Evolutionary conservation across 2,113 vertebrate species (phyloP), one percentile per base, ranked within the genome.

Genomic region (Petromus typicus): DNA sequence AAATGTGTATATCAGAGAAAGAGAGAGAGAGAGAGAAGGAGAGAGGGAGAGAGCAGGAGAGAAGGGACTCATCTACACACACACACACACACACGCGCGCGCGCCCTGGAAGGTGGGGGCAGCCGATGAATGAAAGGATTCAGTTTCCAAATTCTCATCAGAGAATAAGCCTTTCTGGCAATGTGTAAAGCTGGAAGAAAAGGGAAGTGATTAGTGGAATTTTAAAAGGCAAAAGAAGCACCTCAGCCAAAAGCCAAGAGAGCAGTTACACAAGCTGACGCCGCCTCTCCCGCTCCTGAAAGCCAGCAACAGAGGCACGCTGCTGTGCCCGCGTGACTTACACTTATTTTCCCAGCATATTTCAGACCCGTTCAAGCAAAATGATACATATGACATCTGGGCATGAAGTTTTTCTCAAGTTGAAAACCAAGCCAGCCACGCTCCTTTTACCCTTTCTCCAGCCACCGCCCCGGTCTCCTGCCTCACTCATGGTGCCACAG

Each of bases 361-460:
- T 90, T 95, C 91, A 87, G 25, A 71, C 12, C 25, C 76, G 89
- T 89, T 89, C 75, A 96, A 86, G 34, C 34, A 79, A 89, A 89
- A 86, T 0, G 37, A 89, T 86, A 86, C 23, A 54, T 34, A 23
- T 80, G 90, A 95, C 69, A 92, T 85, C 88, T 85, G 69, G 79
- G 75, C 34, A 54, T 63, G 64, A 88, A 59, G 45, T 91, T 91
- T 87, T 84, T 86, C 93, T 94, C 64, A 82, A 90, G 89, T 51
- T 86, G 63, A 91, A 91, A 95, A 63, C 73, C 79, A 78, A 69
- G 73, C 37, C 56, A 80, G 78, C 63, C 82, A 73, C 54, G 9
- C 57, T 89, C 48, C 63, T 75, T 89, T 91, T 71, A 69, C 59
- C 78, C 86, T 69, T 83, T 83, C 90, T 54, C 51, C 56, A 86